Percentiles rank a stretch among this genome's conserved stretches.
Evolutionary conservation across 2,113 vertebrate genomes (phyloP).

Genomic region (Neogobius melanostomus): DNA sequence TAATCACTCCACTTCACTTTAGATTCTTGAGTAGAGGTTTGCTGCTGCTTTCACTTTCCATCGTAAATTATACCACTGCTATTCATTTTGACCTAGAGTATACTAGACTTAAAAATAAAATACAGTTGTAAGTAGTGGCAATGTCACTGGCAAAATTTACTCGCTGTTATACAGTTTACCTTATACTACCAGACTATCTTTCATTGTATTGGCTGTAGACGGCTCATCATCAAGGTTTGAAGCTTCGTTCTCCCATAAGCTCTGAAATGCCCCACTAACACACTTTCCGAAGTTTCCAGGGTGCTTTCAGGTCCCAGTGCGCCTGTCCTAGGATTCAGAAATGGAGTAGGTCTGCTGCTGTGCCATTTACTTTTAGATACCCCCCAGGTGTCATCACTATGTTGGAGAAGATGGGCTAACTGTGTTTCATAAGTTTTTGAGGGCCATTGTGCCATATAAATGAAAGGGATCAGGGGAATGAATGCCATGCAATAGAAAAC

Average conservation of each 20-base stretch:
- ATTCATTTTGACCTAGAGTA: neutral
- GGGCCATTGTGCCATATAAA: no score
- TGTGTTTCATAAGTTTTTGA: no score
- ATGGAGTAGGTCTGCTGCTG: neutral
- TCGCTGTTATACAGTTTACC: no score
- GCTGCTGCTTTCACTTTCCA: slow-evolving; percentile 27
- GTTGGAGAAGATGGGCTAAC: no score
- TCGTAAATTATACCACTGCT: neutral
- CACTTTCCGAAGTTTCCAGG: slow-evolving; percentile 9
- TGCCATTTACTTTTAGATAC: neutral
- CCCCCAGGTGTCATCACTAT: no score
- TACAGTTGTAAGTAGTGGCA: neutral
- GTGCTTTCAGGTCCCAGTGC: neutral
- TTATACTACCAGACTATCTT: no score
- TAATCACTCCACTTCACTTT: neutral
- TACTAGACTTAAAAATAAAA: neutral
- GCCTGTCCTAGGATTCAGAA: neutral
- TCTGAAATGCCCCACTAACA: slow-evolving; percentile 18
- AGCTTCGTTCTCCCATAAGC: neutral
- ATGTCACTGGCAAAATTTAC: no score
- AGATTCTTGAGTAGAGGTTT: no score
- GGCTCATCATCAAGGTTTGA: neutral
- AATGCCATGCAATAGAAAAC: no score
- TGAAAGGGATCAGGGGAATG: no score
- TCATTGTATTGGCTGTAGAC: fast-evolving